A percentile compares a stretch with the other conserved stretches of the same genome.
Evolutionary conservation across 2,888 invertebrate genomes (phyloP).

Genomic region (Camponotus fellah): DNA sequence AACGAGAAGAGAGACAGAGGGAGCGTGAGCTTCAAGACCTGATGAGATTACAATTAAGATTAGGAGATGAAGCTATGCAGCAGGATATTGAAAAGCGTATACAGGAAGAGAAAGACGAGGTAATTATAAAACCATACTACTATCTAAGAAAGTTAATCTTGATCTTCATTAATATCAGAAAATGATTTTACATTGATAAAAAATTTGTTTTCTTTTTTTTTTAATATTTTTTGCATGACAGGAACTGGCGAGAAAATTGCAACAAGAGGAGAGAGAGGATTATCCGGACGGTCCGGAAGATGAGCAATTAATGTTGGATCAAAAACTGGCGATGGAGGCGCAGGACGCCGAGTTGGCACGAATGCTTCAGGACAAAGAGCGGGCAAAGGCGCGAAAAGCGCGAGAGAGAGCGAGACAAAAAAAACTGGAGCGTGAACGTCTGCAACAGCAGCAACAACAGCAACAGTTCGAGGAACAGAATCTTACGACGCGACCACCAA

Average conservation of each 20-base stretch:
- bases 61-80: slow-evolving; percentile 83
- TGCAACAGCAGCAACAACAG: slow-evolving; percentile 88
- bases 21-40: slow-evolving; percentile 87
- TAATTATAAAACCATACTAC: slow-evolving; percentile 74
- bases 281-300: slow-evolving; percentile 85
- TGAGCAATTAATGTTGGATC: slow-evolving; percentile 86
- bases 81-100: slow-evolving; percentile 88
- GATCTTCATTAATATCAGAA: not conserved
- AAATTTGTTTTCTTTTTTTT: not conserved
- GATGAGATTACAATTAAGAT: slow-evolving; percentile 83
- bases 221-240: slow-evolving; percentile 77
- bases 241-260: slow-evolving; percentile 92
- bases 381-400: slow-evolving; percentile 90
- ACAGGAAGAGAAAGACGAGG: slow-evolving; percentile 92
- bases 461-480: slow-evolving; percentile 85
- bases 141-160: slow-evolving; percentile 19
- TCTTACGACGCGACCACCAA: slow-evolving; percentile 78
- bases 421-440: slow-evolving; percentile 84
- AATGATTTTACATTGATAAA: not conserved
- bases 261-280: slow-evolving; percentile 91
- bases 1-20: slow-evolving; percentile 87
- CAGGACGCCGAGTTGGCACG: slow-evolving; percentile 93
- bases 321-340: slow-evolving; percentile 92
- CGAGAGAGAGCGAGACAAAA: slow-evolving; percentile 89
- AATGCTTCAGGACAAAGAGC: slow-evolving; percentile 92